These are phyloP conservation scores for Chrysopilus asiliformis DNA, from an alignment of 2,888 invertebrate genomes.

Conservation along the genomic window DNA sequence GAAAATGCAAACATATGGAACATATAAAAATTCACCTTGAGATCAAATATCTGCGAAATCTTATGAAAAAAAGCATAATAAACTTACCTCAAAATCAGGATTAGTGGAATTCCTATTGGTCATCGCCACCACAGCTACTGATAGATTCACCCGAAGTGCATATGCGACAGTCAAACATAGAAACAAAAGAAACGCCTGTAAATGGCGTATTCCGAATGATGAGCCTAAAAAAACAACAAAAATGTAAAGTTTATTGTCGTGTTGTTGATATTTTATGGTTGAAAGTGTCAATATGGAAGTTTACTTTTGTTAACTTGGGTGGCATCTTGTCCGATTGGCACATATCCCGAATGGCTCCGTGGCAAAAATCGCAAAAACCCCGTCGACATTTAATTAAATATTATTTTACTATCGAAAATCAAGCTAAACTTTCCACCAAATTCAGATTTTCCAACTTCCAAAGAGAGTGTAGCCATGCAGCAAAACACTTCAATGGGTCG, in stretches of 20 bases:
- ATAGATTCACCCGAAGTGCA: constrained; percentile 47
- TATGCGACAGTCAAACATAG: constrained; percentile 43
- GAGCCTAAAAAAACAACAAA: constrained; percentile 26
- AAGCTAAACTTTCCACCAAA: too few species aligned
- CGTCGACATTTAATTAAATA: too few species aligned
- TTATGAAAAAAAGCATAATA: background rate
- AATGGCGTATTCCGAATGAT: constrained; percentile 42
- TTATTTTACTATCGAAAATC: too few species aligned
- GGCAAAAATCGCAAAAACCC: background rate
- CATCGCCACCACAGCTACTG: constrained; percentile 57
- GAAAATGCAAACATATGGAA: too few species aligned
- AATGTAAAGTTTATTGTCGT: too few species aligned
- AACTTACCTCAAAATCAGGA: constrained; percentile 34
- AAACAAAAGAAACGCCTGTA: constrained; percentile 44
- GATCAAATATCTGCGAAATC: too few species aligned
- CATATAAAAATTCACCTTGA: too few species aligned
- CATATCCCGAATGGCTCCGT: background rate
- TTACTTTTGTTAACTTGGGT: too few species aligned
- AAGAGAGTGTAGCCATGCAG: too few species aligned
- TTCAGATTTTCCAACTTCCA: too few species aligned
- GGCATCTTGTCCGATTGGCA: too few species aligned
- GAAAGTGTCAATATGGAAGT: background rate
- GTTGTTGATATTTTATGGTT: background rate
- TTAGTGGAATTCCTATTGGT: constrained; percentile 32
- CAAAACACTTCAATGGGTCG: too few species aligned